phyloP scores from a whole-genome alignment of 1,140 invertebrate species.

The Zaprionus davidi region DNA sequence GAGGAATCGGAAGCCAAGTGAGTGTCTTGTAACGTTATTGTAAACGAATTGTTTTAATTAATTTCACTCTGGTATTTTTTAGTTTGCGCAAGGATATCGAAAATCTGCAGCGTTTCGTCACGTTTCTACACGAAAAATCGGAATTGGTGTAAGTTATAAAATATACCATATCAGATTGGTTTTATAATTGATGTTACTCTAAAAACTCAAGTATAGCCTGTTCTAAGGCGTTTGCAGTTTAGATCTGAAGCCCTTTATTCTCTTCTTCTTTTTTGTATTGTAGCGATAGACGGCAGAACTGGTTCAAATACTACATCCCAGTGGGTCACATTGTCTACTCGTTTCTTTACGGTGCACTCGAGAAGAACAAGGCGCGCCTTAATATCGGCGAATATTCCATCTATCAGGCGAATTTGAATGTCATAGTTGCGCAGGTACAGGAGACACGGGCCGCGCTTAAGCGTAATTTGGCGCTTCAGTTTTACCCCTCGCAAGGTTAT shows the following conservation, averaged over 20 bases:
- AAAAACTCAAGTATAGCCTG: background rate
- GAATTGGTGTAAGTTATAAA: constrained; percentile 66
- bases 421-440: constrained; percentile 54
- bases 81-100: constrained; percentile 72
- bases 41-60: background rate
- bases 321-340: constrained; percentile 73
- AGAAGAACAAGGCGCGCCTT: constrained; percentile 72
- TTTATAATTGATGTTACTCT: background rate
- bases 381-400: constrained; percentile 72
- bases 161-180: background rate
- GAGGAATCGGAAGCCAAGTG: constrained; percentile 70
- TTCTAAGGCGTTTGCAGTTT: background rate
- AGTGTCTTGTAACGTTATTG: constrained; percentile 16
- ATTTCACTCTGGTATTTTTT: background rate
- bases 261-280: background rate
- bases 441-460: constrained; percentile 56
- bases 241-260: background rate
- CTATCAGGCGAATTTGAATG: constrained; percentile 63
- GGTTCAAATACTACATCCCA: constrained; percentile 75
- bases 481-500: too few species aligned
- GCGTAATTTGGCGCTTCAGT: background rate
- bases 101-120: constrained; percentile 68
- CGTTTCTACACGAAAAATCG: constrained; percentile 69
- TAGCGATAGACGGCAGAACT: constrained; percentile 55
- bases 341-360: constrained; percentile 69